Evolutionary conservation across 2,797 vertebrate genomes (phyloP).

Genomic region (Pantherophis alleghaniensis): DNA sequence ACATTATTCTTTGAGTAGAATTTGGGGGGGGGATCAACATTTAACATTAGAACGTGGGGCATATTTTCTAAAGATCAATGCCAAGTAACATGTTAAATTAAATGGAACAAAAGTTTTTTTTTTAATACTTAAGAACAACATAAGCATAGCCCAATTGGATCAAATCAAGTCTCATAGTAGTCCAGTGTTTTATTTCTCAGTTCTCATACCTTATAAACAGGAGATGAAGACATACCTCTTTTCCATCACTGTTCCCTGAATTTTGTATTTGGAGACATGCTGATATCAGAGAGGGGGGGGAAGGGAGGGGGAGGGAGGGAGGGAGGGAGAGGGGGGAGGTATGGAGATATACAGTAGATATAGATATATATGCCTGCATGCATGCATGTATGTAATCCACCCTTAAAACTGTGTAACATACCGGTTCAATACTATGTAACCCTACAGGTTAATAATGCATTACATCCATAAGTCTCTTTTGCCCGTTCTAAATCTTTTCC

Average conservation of each 20-base stretch:
- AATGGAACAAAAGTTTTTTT: not conserved
- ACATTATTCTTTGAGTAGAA: not conserved
- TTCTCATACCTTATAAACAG: not conserved
- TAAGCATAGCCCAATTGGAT: not conserved
- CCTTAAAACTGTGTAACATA: not conserved
- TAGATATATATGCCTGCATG: not conserved
- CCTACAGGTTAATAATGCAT: not conserved
- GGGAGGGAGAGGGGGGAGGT: too few relatives aligned
- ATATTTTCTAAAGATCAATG: slow-evolving; percentile 17
- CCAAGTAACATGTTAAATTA: not conserved
- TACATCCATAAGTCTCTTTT: not conserved
- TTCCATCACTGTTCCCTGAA: not conserved
- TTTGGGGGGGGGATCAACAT: accelerated
- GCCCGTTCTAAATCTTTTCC: not conserved
- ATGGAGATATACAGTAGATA: not conserved
- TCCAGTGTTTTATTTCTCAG: not conserved
- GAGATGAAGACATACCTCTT: not conserved
- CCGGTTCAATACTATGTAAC: not conserved
- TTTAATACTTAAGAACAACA: not conserved
- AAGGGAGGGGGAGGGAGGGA: too few relatives aligned
- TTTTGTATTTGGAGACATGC: not conserved
- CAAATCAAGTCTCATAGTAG: not conserved
- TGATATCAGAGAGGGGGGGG: not conserved
- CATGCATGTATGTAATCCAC: not conserved
- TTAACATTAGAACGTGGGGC: not conserved